Base-by-base conservation (phyloP, 2,113 vertebrate genomes). In the Montifringilla adamsi region DNA sequence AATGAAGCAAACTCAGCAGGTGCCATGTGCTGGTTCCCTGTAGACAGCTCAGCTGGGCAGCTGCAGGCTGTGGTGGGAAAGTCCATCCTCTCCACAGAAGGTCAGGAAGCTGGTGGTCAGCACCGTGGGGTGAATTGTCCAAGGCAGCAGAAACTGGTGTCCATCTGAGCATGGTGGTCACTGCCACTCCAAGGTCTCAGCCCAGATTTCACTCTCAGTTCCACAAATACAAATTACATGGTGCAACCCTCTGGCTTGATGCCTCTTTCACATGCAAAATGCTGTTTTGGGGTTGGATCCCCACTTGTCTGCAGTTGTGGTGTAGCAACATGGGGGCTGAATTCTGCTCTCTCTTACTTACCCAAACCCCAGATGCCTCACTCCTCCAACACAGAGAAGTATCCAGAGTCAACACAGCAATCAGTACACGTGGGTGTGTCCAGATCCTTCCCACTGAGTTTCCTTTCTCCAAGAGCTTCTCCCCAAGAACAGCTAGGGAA, bases 61-160 rank as follows among this genome's bases (percentile, higher is more conserved):
- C n/a, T 85, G 70, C 56, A 52, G 75, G 46, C 30, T 37, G 23
- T 13, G 24, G 21, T 72, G 76, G 47, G 16, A 35, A 70, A 33
- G 47, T 33, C 37, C 52, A 18, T 49, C 18, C 12, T 44, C 21
- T 30, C 58, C 53, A 0, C 4, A 63, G 27, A 17, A 49, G 47
- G 21, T 80, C 69, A 77, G 66, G 55, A 37, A 85, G 59, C 13
- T 1, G 0, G 3, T 15, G 77, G 30, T 80, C 58, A 53, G 78
- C 19, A 33, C 5, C 1, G 1, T 19, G 58, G n/a, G 14, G 11
- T 72, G 39, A 11, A 33, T 63, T 0, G 0, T 33, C 49, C 81
- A 17, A 64, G 47, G 39, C 22, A 43, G 47, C 37, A 31, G 9
- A 43, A 41, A 17, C 41, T 26, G 31, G 26, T 66, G 30, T 41